Conservation (phyloP, 2,113 vertebrate species). For the Chinchilla lanigera region DNA sequence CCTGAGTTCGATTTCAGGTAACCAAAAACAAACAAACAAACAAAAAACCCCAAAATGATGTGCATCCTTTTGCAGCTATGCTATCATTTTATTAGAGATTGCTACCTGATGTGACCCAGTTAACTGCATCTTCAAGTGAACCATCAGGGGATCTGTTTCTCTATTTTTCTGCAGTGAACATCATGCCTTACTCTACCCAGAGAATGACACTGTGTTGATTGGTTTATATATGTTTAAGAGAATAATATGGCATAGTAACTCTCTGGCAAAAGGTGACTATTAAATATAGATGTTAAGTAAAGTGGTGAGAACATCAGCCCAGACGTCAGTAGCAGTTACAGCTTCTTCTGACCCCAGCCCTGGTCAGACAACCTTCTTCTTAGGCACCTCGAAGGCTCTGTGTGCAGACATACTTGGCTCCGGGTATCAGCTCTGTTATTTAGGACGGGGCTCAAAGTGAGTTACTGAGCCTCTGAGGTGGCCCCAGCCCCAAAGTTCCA, state of each 20-base stretch:
- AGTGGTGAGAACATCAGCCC: background rate
- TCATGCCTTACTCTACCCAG: background rate
- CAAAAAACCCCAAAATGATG: constrained; percentile 22
- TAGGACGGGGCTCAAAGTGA: background rate
- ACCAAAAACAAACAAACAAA: too few species aligned
- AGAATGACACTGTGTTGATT: background rate
- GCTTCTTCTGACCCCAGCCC: background rate
- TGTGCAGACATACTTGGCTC: background rate
- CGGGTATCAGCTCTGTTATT: background rate
- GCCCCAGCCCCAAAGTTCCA: too few species aligned
- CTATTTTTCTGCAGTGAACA: background rate
- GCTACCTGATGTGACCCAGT: constrained; percentile 88
- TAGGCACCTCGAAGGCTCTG: background rate
- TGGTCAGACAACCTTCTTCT: background rate
- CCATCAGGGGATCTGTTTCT: background rate
- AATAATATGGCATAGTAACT: too few species aligned
- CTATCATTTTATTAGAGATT: constrained; percentile 92
- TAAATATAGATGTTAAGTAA: background rate
- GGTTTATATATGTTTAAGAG: background rate
- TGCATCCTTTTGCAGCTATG: constrained; percentile 86
- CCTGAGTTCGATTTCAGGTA: too few species aligned
- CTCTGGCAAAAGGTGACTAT: background rate
- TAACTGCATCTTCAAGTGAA: background rate
- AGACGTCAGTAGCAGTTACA: background rate
- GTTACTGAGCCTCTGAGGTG: background rate